Evolutionary conservation across 2,888 invertebrate species (phyloP).

Genomic region (Trichogramma evanescens): DNA sequence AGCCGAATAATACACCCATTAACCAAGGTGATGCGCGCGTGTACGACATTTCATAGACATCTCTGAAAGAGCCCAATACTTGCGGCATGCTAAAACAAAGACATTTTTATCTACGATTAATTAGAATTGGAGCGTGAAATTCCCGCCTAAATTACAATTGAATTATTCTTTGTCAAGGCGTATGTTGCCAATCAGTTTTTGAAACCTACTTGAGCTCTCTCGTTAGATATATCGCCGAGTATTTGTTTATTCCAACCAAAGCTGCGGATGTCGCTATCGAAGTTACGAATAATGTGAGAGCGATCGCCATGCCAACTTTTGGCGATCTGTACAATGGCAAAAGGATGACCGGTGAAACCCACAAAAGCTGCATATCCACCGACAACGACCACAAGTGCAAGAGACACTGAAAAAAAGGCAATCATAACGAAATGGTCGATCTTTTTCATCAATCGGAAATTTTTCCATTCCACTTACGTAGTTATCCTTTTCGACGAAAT

Average conservation of each 20-base stretch:
- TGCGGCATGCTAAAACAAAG: background rate
- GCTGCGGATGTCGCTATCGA: conserved; percentile 37
- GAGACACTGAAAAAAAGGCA: conserved; percentile 43
- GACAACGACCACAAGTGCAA: conserved; percentile 55
- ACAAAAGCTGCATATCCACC: conserved; percentile 54
- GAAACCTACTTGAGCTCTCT: conserved; percentile 44
- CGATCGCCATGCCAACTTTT: conserved; percentile 36
- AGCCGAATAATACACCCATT: conserved; percentile 7
- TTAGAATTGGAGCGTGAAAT: background rate
- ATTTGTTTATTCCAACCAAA: conserved; percentile 43
- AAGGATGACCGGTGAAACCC: conserved; percentile 52
- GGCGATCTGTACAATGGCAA: conserved; percentile 48
- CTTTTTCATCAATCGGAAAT: background rate
- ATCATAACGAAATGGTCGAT: background rate
- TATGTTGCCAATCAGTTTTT: too few species aligned
- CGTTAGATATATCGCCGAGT: conserved; percentile 37
- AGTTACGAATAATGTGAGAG: conserved; percentile 29
- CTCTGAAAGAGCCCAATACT: background rate
- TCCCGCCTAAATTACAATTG: background rate
- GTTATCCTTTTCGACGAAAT: conserved; percentile 46
- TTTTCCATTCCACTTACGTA: conserved; percentile 32
- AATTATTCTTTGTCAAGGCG: too few species aligned
- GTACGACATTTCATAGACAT: background rate
- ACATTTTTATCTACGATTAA: too few species aligned
- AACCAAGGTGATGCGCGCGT: conserved; percentile 8